Evolutionary conservation across 2,888 invertebrate genomes (phyloP), one percentile per base, ranked within the genome.

Genomic region (Nomada ruficornis): DNA sequence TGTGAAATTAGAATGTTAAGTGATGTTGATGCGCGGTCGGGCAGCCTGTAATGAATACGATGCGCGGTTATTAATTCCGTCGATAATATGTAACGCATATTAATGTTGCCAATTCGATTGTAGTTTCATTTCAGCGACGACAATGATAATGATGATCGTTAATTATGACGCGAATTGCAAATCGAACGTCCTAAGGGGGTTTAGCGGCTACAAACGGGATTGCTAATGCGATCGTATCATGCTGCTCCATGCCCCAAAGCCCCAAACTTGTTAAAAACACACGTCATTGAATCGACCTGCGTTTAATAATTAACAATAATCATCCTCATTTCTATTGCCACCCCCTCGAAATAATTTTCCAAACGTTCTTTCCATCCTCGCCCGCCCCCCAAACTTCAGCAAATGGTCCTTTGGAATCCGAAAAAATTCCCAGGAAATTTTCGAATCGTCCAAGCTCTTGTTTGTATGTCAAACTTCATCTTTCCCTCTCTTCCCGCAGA

Each of bases 101-200:
- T 83, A 85, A 77, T 74, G 74, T 65, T 74, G 69, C 77, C 65
- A 72, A 82, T 79, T 76, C 81, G 69, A 86, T 82, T 79, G 81
- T 82, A 79, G 72, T 70, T 80, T 75, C 83, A 74, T 86, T 73
- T 60, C 11, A 71, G 57, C 71, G 62, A 71, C 75, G 50, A 62
- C 71, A 36, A 81, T 59, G 86, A 72, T 77, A 77, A 84, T 75
- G 64, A 72, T 72, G 74, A 72, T 74, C 69, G 71, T 84, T 82
- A 86, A 86, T 87, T 84, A 70, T 77, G 74, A 76, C 76, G 71
- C 77, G 76, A 76, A 85, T 82, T 68, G 68, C 50, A 23, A 55
- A 79, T 67, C 55, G 60, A 60, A 80, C 42, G 7, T 71, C 60
- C 80, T 65, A 62, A 72, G 55, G 62, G 60, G 62, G 23, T 62